Conservation (phyloP, 2,888 invertebrate genomes). For the Tetragonisca angustula region DNA sequence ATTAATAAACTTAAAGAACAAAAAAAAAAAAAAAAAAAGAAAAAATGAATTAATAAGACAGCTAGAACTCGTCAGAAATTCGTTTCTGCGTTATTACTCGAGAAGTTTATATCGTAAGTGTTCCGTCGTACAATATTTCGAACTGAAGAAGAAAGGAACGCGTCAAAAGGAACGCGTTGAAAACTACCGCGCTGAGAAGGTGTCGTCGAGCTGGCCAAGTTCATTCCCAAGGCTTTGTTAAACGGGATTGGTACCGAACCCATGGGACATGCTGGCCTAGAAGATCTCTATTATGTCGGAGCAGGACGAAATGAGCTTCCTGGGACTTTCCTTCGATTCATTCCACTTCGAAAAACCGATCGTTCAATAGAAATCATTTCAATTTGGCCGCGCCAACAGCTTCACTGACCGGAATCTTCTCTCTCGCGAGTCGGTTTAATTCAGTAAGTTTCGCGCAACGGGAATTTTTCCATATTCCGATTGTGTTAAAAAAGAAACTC, state of each 20-base stretch:
- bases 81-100: not conserved
- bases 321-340: conserved; percentile 69
- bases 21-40: too few relatives aligned
- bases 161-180: conserved; percentile 54
- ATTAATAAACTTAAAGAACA: too few relatives aligned
- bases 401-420: conserved; percentile 26
- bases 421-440: not conserved
- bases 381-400: conserved; percentile 29
- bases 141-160: conserved; percentile 54
- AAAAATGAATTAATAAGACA: too few relatives aligned
- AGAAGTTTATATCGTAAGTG: not conserved
- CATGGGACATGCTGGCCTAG: conserved; percentile 69
- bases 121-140: conserved; percentile 39
- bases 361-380: conserved; percentile 67
- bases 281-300: conserved; percentile 75
- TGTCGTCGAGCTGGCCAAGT: conserved; percentile 68
- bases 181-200: conserved; percentile 47
- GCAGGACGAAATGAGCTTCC: conserved; percentile 73
- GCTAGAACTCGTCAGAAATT: too few relatives aligned
- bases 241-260: conserved; percentile 73
- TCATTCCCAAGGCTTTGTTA: conserved; percentile 74
- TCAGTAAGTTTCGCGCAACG: conserved; percentile 1
- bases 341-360: conserved; percentile 64
- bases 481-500: not conserved
- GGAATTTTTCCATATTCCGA: not conserved